Evolutionary conservation across 2,113 vertebrate species (phyloP).

Genomic region (Prionailurus viverrinus): DNA sequence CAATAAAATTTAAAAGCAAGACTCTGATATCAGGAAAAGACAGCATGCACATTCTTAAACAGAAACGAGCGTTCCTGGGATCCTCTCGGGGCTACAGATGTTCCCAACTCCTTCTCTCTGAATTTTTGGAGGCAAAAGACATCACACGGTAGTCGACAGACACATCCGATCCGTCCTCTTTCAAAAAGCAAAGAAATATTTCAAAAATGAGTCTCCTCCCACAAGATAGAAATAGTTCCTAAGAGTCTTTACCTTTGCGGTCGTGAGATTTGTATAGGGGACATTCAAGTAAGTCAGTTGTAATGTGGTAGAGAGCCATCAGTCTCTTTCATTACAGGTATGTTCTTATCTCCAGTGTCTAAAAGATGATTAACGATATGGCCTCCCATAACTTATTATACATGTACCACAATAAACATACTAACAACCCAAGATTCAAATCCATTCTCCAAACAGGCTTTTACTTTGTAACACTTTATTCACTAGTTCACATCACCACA

Average conservation of each 20-base stretch:
- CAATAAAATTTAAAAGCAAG: slow-evolving; percentile 48
- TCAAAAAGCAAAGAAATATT: slow-evolving; percentile 37
- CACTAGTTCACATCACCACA: background rate
- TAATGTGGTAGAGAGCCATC: background rate
- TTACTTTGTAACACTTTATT: background rate
- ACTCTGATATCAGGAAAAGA: slow-evolving; percentile 48
- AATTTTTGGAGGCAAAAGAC: slow-evolving; percentile 56
- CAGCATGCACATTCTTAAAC: background rate
- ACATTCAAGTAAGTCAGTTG: background rate
- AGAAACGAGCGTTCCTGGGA: slow-evolving; percentile 21
- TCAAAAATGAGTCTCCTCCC: background rate
- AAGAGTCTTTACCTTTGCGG: background rate
- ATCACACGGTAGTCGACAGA: slow-evolving; percentile 1
- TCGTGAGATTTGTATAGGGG: background rate
- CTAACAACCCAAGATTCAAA: background rate
- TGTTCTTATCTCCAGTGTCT: background rate
- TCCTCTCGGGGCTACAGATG: background rate
- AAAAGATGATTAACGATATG: background rate
- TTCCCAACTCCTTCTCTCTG: background rate
- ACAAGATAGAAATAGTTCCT: slow-evolving; percentile 30
- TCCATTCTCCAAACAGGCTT: slow-evolving; percentile 30
- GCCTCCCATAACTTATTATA: background rate
- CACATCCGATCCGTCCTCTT: background rate
- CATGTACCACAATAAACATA: background rate
- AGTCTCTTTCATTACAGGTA: background rate